Percentiles rank a stretch among this genome's conserved stretches.
Conservation (phyloP, 2,797 vertebrate genomes). For the Rhinella marina region DNA sequence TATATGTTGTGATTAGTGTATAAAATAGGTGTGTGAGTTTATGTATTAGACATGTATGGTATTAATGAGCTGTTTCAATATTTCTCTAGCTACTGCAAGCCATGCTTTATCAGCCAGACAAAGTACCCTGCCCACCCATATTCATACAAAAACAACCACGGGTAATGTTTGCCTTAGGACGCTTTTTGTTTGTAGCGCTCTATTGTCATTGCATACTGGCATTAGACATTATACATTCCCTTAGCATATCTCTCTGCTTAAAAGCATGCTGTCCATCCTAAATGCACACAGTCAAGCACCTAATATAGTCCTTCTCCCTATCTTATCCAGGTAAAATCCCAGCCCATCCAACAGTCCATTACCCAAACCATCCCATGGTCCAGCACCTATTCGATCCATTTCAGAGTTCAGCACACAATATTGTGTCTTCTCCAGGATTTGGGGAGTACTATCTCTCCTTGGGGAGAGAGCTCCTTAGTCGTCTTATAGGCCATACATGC, state of each 20-base stretch:
- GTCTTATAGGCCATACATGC: no score
- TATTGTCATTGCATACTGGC: neutral
- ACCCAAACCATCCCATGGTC: neutral
- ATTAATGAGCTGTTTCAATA: neutral
- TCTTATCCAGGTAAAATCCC: neutral
- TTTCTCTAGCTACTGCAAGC: slow-evolving; percentile 16
- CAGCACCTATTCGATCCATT: no score
- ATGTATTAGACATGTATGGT: neutral
- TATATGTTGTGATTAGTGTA: neutral
- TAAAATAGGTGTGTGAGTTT: neutral
- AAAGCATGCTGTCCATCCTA: neutral
- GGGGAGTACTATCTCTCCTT: no score
- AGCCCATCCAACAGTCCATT: neutral
- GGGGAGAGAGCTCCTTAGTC: no score
- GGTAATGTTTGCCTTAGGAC: no score
- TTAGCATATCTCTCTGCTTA: slow-evolving; percentile 23
- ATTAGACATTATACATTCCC: neutral
- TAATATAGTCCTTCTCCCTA: neutral
- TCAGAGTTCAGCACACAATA: neutral
- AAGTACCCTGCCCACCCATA: neutral
- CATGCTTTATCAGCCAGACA: slow-evolving; percentile 13
- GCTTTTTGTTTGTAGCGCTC: neutral
- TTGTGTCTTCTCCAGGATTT: no score
- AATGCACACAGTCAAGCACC: neutral
- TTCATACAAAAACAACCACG: slow-evolving; percentile 8